Evolutionary conservation across 2,888 invertebrate species (phyloP), one percentile per base, ranked within the genome.

Genomic region (Nematopogon swammerdamellus): DNA sequence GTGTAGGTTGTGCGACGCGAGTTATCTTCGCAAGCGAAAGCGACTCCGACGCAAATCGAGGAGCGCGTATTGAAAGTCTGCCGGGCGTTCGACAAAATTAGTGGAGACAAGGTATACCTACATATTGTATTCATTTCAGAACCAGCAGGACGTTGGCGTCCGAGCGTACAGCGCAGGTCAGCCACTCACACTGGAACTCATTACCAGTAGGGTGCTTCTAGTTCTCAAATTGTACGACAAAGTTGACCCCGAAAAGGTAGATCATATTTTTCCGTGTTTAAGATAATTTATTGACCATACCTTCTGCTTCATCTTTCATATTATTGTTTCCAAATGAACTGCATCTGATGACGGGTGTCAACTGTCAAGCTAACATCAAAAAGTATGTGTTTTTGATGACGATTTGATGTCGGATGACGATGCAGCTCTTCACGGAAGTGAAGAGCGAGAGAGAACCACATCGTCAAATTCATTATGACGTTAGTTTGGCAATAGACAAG

Each of bases 171-270:
- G 90, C 72, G 76, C 73, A 58, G 88, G 87, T 64, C 82, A 87
- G 57, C 93, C 93, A 57, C 82, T 94, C 63, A 83, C 91, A 56
- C 81, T 95, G 70, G 89, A 91, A 64, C 83, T 91, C 63, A 91
- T 97, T 72, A 77, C 84, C 68, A 90, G 93, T 70, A 86, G 99
- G 70, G 95, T 98, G 58, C 80, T 97, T 63, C 89, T 99, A 76
- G 95, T 97, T 57, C 88, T 99, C 64, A 92, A 92, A 82, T 88
- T 98, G 60, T 99, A 95, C 84, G 99, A 99, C 84, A 99, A 99
- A 88, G 84, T 98, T 80, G 86, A 91, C 67, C 88, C 93, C 59
- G 84, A 86, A 63, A 94, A 97, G 94, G 97, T 97, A 91, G 80
- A 63, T 63, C 63, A 56, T 63, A 53, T 50, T 25, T 56, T 59